Evolutionary conservation across 2,888 invertebrate genomes (phyloP).

Genomic region (Heterodera filipjevi): DNA sequence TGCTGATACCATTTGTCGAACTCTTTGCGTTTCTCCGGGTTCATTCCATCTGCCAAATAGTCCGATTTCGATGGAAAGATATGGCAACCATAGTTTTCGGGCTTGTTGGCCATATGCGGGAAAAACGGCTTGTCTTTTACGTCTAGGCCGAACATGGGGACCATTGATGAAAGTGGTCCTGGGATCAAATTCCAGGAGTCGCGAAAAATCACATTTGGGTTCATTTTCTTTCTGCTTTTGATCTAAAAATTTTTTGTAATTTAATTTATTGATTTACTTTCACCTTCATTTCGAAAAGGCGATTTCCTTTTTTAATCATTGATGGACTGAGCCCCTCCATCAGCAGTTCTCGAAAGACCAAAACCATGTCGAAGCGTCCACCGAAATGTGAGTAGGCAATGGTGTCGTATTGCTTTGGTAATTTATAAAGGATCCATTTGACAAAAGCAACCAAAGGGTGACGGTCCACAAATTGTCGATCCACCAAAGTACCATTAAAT

Average conservation of each 20-base stretch:
- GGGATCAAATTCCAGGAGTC: constrained; percentile 24
- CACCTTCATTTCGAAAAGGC: background rate
- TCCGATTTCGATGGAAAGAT: background rate
- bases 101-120: background rate
- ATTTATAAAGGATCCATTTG: constrained; percentile 24
- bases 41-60: constrained; percentile 16
- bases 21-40: constrained; percentile 6
- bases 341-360: constrained; percentile 15
- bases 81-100: background rate
- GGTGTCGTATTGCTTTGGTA: constrained; percentile 15
- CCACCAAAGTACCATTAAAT: background rate
- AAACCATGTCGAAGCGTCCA: constrained; percentile 23
- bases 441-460: constrained; percentile 26
- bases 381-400: constrained; percentile 15
- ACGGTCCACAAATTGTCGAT: background rate
- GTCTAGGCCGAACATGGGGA: constrained; percentile 15
- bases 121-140: constrained; percentile 23
- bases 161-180: background rate
- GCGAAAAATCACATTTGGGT: background rate
- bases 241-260: no score
- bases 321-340: constrained; percentile 15
- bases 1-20: constrained; percentile 10
- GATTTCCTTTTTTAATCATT: constrained; percentile 16
- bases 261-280: background rate
- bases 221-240: background rate